These are phyloP conservation scores for Ganaspis sp. DNA, from an alignment of 1,140 invertebrate genomes.

Conservation along the genomic window DNA sequence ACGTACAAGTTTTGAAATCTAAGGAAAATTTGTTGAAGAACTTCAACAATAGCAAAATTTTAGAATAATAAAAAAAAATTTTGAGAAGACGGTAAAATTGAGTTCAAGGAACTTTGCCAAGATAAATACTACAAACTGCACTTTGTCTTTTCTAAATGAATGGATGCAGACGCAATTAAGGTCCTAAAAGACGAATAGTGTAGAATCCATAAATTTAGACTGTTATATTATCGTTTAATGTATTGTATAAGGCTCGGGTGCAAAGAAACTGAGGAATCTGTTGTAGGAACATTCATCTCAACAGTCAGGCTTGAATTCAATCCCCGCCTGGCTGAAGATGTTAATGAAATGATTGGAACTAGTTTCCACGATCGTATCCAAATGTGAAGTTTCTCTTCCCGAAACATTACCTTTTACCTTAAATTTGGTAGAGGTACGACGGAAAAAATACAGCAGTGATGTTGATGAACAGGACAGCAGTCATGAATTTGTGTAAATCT, in stretches of 20 bases:
- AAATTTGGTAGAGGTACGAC: conserved; percentile 67
- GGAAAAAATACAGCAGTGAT: conserved; percentile 70
- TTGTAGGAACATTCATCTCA: background rate
- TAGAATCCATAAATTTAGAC: conserved; percentile 7
- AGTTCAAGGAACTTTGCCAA: conserved; percentile 8
- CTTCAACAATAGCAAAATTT: too few relatives aligned
- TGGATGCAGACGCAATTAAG: background rate
- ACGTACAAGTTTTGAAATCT: too few relatives aligned
- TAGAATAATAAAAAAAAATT: background rate
- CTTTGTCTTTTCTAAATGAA: conserved; percentile 4
- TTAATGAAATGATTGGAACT: conserved; percentile 4
- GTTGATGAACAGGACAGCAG: conserved; percentile 72
- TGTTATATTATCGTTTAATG: background rate
- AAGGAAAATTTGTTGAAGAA: too few relatives aligned
- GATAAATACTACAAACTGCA: background rate
- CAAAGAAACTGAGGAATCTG: background rate
- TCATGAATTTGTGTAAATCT: conserved; percentile 69
- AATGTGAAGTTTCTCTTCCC: conserved; percentile 44
- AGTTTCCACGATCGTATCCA: conserved; percentile 48
- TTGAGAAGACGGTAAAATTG: background rate
- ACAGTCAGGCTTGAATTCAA: background rate
- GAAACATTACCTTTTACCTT: conserved; percentile 68
- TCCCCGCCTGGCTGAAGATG: background rate
- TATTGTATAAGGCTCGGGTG: background rate
- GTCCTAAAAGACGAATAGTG: background rate